Evolutionary conservation across 1,140 invertebrate genomes (phyloP).

Genomic region (Drosophila murphyi): DNA sequence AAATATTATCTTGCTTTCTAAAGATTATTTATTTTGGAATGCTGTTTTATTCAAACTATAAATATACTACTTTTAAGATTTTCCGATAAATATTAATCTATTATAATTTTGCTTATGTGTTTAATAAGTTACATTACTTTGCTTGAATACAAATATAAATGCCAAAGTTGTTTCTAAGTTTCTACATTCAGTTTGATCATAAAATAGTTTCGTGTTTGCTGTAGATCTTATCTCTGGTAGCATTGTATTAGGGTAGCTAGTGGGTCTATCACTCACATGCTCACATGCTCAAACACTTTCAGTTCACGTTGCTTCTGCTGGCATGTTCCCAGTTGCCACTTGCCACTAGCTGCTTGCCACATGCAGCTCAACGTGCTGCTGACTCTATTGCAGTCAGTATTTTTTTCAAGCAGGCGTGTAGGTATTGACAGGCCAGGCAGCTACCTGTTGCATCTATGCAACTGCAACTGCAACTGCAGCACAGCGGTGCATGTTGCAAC

Average conservation of each 20-base stretch:
- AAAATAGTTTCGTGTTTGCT: neutral
- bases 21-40: no score
- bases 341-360: constrained; percentile 40
- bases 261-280: constrained; percentile 33
- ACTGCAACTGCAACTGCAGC: constrained; percentile 25
- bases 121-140: neutral
- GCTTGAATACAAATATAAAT: neutral
- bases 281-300: constrained; percentile 6
- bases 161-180: neutral
- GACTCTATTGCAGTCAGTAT: constrained; percentile 36
- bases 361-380: constrained; percentile 39
- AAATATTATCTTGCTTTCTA: no score
- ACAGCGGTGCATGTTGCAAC: constrained; percentile 50
- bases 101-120: neutral
- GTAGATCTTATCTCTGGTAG: neutral
- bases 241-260: constrained; percentile 23
- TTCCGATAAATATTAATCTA: no score
- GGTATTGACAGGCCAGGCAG: constrained; percentile 70
- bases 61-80: no score
- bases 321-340: constrained; percentile 1
- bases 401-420: constrained; percentile 68
- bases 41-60: no score
- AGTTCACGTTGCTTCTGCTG: constrained; percentile 25
- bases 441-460: constrained; percentile 61
- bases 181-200: neutral